Evolutionary conservation across 2,113 vertebrate genomes (phyloP), one percentile per base, ranked within the genome.

Genomic region (Gymnobelideus leadbeateri): DNA sequence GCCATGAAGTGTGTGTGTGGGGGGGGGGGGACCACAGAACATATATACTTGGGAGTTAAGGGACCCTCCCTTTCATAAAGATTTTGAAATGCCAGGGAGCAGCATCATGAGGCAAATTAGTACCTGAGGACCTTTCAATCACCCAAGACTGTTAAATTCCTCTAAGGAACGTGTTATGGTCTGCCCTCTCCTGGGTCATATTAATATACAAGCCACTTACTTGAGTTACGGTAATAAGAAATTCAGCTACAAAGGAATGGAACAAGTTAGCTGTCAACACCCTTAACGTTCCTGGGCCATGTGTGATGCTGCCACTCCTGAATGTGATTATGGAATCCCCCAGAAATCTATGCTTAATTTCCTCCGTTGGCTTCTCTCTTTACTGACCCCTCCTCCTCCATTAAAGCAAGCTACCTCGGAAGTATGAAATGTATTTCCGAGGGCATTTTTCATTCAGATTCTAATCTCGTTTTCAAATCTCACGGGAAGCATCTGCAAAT

Each of bases 111-210:
- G 7, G n/a, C 16, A n/a, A 43, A 43, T 43, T 8, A n/a, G 61
- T n/a, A 77, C 37, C 61, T 37, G 19, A 77, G 61, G 68, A 23
- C 93, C 84, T 97, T 94, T 84, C 89, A 91, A 43, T 84, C 68
- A 84, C 2, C n/a, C 68, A 93, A 95, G 90, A 26, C 89, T 89
- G 96, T 93, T 57, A 31, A 92, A 96, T 53, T 55, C 93, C 90
- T 95, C 91, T 89, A 84, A 84, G 37, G 68, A 84, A 84, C 1
- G 47, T 96, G 91, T 51, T 52, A 51, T 90, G 90, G 68, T 94
- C 95, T 96, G 92, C 94, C 93, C 94, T 97, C 93, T 97, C 68
- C 91, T 96, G 93, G 94, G 55, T 43, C 52, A 57, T 0, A 10
- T n/a, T 54, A 92, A 92, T 61, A 93, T 8, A 92, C 8, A 89